Base-by-base conservation (phyloP, 2,888 invertebrate genomes). In the Scaptomyza cyrtandrae region DNA sequence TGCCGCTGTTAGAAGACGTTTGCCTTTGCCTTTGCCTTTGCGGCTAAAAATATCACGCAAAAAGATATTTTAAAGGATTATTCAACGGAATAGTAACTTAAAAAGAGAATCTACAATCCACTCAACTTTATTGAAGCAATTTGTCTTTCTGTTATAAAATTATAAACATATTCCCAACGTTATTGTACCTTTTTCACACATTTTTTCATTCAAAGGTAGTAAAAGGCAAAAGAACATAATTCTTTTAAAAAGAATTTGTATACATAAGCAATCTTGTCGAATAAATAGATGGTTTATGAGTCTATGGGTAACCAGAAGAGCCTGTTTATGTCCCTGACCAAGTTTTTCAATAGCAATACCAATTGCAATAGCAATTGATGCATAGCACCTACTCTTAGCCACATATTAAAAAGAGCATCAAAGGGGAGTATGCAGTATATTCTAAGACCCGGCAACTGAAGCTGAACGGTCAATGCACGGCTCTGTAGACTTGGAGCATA, bases 391-490 rank as follows among this genome's bases (percentile, higher is more conserved):
- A n/a, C 76, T 75, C 66, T 75, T 75, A 71, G 16, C 45, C 52
- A 44, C 14, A 44, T 33, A 50, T 31, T 13, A 19, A 44, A 16
- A 60, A 68, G 62, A 61, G 73, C 56, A 58, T 39, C 19, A 54
- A 41, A 48, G 54, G 54, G 60, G 54, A 70, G 50, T 37, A n/a
- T 5, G 35, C 7, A 29, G 29, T 66, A 16, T 75, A 62, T 70
- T 64, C 4, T 16, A 6, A 41, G 71, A 68, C 69, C 69, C 81
- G 85, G 85, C 87, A 86, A 82, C 82, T 87, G 85, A 82, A 82
- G 85, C 82, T 70, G 90, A 86, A 88, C 89, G 89, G 90, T 89
- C 90, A 89, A 89, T 87, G 89, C 78, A 89, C 90, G 90, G 6
- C 74, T 74, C 79, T 81, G 75, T 75, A 58, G 67, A 75, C 75